phyloP scores from a whole-genome alignment of 2,113 vertebrate species.

The Petaurus breviceps region DNA sequence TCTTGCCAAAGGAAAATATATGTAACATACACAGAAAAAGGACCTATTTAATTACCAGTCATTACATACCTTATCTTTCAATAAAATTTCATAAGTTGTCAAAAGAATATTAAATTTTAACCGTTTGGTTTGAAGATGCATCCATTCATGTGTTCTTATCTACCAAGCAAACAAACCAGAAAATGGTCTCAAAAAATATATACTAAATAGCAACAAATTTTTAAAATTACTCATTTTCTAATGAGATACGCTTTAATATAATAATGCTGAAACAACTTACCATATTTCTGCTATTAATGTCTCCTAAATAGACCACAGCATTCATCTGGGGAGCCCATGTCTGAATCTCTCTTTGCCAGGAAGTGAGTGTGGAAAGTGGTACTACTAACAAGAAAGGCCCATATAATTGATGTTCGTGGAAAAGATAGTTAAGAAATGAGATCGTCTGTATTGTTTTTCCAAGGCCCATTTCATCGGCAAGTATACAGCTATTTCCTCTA shows the following conservation, averaged over 20 bases:
- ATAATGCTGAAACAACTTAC: conserved; percentile 81
- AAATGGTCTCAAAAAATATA: background rate
- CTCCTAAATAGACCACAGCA: conserved; percentile 96
- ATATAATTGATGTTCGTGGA: conserved; percentile 95
- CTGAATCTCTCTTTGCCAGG: conserved; percentile 98
- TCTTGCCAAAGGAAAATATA: background rate
- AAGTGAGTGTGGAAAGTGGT: conserved; percentile 97
- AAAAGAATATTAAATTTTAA: conserved; percentile 97
- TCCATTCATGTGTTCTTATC: conserved; percentile 99
- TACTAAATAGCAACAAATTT: background rate
- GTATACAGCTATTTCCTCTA: conserved; percentile 97
- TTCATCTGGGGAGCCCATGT: conserved; percentile 98
- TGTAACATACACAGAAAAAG: background rate
- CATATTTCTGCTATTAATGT: conserved; percentile 98
- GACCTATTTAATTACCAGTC: background rate
- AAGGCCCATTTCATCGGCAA: conserved; percentile 98
- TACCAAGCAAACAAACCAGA: conserved; percentile 75
- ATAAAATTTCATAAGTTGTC: conserved; percentile 97
- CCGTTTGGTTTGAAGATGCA: conserved; percentile 95
- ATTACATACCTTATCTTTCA: conserved; percentile 95
- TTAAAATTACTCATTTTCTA: background rate
- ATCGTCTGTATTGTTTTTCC: conserved; percentile 99
- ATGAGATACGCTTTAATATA: conserved; percentile 36
- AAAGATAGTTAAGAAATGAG: conserved; percentile 95
- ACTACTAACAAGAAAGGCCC: conserved; percentile 97